Evolutionary conservation across 2,113 vertebrate species (phyloP), one percentile per base, ranked within the genome.

Genomic region (Nipponia nippon): DNA sequence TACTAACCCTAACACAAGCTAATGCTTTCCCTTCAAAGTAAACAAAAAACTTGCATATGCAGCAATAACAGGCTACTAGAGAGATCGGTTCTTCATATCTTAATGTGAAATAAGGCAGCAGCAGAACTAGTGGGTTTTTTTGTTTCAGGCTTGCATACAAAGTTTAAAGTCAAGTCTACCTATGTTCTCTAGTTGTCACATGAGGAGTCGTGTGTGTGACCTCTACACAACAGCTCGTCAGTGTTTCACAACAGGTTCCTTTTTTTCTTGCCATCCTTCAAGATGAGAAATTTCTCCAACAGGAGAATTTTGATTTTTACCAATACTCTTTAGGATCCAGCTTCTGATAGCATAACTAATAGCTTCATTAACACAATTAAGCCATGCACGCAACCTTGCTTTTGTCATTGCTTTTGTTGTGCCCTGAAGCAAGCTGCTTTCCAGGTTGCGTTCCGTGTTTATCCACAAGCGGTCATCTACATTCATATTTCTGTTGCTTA

Each of bases 391-490:
- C 55, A 82, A 50, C 65, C 59, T 91, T 91, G 62, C 6, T 13
- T 56, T 91, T 91, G 72, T 72, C 93, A 44, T 49, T 94, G 87
- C 36, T 89, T 80, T 66, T 96, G 69, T 66, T 94, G 9, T 90
- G 69, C 50, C 90, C 59, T 6, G 7, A 32, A 79, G 70, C 19
- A 10, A 46, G 19, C 58, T 87, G 42, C 14, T 65, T 69, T 29
- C 26, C 34, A 75, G 67, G 80, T 66, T 87, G 46, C 3, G 3
- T 17, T 87, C 42, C 5, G 2, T 46, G 53, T 81, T 88, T 89
- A 47, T 73, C 40, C 67, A 27, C 80, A 22, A 61, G 40, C 21
- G 53, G 83, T 72, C 77, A 16, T 34, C 59, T 84, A 10, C 13
- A 11, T 56, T 77, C 58, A 9, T 36, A 16, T 44, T 83, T 16